Evolutionary conservation across 2,113 vertebrate genomes (phyloP).

Genomic region (Mirounga angustirostris): DNA sequence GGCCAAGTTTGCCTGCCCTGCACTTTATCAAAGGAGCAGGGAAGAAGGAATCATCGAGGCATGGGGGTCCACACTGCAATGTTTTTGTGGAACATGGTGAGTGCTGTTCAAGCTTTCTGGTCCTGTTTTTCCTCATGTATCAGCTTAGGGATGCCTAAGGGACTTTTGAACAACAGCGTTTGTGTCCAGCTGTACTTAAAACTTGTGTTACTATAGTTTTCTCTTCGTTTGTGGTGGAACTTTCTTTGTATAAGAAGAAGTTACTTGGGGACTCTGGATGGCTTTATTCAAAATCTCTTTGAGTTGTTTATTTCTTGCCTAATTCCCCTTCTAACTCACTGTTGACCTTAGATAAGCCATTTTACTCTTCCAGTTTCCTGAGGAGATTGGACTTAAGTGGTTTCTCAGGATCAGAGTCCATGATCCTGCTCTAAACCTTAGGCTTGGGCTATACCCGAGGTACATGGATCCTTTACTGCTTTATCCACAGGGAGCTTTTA

Average conservation of each 20-base stretch:
- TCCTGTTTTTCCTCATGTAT: not conserved
- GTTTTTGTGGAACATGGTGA: constrained; percentile 98
- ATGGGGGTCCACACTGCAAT: constrained; percentile 93
- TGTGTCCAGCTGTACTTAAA: not conserved
- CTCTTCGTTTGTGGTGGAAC: not conserved
- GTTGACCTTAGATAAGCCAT: constrained; percentile 43
- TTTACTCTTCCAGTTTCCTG: not conserved
- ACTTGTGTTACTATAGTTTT: not conserved
- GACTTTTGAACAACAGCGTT: rapidly evolving
- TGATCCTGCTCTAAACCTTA: not conserved
- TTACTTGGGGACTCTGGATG: not conserved
- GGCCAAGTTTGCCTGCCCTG: constrained; percentile 97
- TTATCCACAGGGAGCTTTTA: not conserved
- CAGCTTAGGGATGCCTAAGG: not conserved
- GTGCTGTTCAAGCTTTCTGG: constrained; percentile 64
- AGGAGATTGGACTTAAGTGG: not conserved
- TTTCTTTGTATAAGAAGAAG: not conserved
- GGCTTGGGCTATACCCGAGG: not conserved
- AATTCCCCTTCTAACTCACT: not conserved
- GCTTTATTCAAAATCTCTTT: not conserved
- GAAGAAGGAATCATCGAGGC: constrained; percentile 93
- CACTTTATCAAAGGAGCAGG: constrained; percentile 96
- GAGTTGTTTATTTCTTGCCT: not conserved
- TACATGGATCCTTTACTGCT: not conserved
- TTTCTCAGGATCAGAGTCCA: not conserved